These are phyloP conservation scores for Gopherus flavomarginatus DNA, from an alignment of 2,113 vertebrate species.

Conservation along the genomic window DNA sequence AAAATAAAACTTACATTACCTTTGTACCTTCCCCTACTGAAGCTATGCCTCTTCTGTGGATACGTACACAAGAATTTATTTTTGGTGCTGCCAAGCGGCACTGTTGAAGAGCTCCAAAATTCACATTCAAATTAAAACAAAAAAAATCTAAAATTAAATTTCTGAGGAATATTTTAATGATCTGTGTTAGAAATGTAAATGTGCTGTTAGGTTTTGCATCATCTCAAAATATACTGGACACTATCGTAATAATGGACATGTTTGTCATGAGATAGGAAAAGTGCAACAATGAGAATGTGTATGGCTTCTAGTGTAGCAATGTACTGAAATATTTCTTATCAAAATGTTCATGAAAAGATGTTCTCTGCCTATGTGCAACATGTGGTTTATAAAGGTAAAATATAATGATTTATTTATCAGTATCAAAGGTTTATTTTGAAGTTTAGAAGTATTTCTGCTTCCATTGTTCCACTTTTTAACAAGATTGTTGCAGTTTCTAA, in stretches of 20 bases:
- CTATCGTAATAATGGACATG: fast-evolving
- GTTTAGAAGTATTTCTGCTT: not conserved
- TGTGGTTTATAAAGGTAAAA: not conserved
- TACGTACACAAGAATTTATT: conserved; percentile 16
- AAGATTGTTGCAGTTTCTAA: not conserved
- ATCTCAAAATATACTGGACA: not conserved
- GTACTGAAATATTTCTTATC: not conserved
- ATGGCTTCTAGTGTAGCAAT: not conserved
- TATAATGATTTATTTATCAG: not conserved
- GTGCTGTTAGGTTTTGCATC: not conserved
- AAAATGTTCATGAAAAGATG: not conserved
- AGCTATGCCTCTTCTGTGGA: not conserved
- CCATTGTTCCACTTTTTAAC: not conserved
- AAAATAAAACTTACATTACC: not conserved
- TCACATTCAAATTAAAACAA: not conserved
- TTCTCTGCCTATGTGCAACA: not conserved
- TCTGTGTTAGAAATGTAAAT: not conserved
- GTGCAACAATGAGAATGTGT: not conserved
- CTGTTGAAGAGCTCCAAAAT: not conserved
- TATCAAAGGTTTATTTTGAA: not conserved
- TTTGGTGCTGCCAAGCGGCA: not conserved
- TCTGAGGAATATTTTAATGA: not conserved
- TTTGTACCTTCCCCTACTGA: not conserved
- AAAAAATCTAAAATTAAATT: not conserved
- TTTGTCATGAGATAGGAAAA: not conserved